These are phyloP conservation scores for Silurus glanis DNA, from an alignment of 2,113 vertebrate species.

Conservation along the genomic window DNA sequence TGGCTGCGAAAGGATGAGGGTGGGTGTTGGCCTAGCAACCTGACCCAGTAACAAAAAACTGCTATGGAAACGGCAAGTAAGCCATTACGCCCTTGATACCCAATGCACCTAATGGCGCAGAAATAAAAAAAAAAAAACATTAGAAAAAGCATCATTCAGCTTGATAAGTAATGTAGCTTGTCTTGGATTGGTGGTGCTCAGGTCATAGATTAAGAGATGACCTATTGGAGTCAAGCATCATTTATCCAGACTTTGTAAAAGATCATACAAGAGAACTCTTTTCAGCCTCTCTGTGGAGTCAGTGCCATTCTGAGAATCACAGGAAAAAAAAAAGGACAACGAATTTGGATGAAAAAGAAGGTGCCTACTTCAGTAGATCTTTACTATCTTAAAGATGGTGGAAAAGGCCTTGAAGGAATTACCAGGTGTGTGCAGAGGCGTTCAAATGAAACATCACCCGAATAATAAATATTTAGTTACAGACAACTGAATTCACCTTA, in stretches of 20 bases:
- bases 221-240: neutral
- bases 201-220: slow-evolving; percentile 3
- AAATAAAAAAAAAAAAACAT: neutral
- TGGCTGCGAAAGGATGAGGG: too few species aligned
- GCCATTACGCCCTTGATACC: too few species aligned
- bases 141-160: neutral
- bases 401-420: neutral
- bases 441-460: neutral
- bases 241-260: neutral
- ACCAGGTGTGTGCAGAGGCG: neutral
- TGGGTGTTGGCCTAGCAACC: too few species aligned
- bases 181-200: slow-evolving; percentile 21
- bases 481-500: slow-evolving; percentile 16
- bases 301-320: slow-evolving; percentile 15
- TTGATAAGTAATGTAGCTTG: slow-evolving; percentile 2
- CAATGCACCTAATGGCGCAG: too few species aligned
- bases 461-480: slow-evolving; percentile 27
- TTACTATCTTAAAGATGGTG: neutral
- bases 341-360: neutral
- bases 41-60: too few species aligned
- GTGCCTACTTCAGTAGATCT: neutral
- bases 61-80: too few species aligned
- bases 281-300: slow-evolving; percentile 12
- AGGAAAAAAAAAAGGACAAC: neutral
- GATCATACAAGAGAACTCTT: slow-evolving; percentile 3